Conservation (phyloP, 64 coral and sea anemone genomes). For the Actinia tenebrosa region DNA sequence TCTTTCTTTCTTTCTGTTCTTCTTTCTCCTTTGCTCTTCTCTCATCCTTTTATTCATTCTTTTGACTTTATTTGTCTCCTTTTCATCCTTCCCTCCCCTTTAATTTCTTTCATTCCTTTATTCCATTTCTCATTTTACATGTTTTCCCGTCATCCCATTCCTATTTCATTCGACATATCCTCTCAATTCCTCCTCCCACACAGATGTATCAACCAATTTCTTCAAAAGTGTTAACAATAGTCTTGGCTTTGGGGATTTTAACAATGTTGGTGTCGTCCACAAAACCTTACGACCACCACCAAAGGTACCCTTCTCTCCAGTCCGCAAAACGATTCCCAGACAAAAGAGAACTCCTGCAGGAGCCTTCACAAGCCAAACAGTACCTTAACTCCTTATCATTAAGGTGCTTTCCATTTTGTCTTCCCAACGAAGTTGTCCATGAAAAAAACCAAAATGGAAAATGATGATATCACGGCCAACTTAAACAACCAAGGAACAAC, state of each 20-base stretch:
- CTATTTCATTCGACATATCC: too few species aligned
- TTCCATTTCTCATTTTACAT: not conserved
- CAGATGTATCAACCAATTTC: not conserved
- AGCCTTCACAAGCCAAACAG: not conserved
- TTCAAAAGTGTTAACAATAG: not conserved
- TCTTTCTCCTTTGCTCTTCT: not conserved
- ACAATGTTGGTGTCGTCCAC: not conserved
- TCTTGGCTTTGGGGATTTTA: not conserved
- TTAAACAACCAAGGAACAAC: not conserved
- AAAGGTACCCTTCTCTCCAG: not conserved
- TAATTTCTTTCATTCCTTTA: not conserved
- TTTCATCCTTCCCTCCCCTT: not conserved
- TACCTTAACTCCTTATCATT: not conserved
- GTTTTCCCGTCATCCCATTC: not conserved
- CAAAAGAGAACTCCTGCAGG: not conserved
- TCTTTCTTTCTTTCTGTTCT: not conserved
- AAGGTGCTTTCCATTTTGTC: not conserved
- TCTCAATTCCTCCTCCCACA: not conserved
- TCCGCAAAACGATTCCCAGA: not conserved
- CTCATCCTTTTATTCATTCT: not conserved
- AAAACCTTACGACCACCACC: not conserved
- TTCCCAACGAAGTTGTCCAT: not conserved
- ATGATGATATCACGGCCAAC: not conserved
- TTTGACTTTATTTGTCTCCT: not conserved
- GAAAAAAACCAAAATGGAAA: not conserved